Percentiles rank a stretch among this genome's conserved stretches.
Conservation (phyloP, 1,140 invertebrate genomes). For the Cecropterus lyciades region DNA sequence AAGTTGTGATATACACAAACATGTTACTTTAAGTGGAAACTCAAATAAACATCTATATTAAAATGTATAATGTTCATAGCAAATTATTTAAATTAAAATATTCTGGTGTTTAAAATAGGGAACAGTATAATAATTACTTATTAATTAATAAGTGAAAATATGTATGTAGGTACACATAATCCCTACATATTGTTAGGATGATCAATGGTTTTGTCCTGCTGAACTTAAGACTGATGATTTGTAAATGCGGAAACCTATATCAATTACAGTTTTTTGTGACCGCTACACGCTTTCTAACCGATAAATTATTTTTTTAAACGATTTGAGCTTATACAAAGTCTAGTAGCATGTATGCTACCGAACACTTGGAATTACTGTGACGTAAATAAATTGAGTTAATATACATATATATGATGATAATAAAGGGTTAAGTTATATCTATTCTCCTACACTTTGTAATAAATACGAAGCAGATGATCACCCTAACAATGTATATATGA, state of each 20-base stretch:
- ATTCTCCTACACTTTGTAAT: conserved; percentile 24
- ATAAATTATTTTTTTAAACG: conserved; percentile 3
- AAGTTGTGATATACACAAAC: conserved; percentile 48
- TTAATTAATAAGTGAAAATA: conserved; percentile 59
- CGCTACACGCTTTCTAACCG: neutral
- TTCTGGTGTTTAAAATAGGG: conserved; percentile 58
- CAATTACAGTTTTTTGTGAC: neutral
- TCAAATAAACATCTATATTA: conserved; percentile 48
- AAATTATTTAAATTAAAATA: conserved; percentile 60
- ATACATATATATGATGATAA: conserved; percentile 14
- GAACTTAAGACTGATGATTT: neutral
- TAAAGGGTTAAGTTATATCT: conserved; percentile 8
- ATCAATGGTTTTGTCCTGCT: conserved; percentile 32
- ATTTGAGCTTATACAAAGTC: neutral
- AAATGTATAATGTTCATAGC: conserved; percentile 51
- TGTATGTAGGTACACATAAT: conserved; percentile 43
- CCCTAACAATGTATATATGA: conserved; percentile 59
- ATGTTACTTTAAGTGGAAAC: conserved; percentile 39
- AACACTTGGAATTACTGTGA: neutral
- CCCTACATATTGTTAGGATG: conserved; percentile 52
- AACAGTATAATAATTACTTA: conserved; percentile 59
- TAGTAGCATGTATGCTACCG: conserved; percentile 2
- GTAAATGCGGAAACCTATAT: conserved; percentile 9
- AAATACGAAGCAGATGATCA: conserved; percentile 53
- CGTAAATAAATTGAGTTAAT: neutral